Evolutionary conservation across 2,888 invertebrate species (phyloP), one percentile per base, ranked within the genome.

Genomic region (Tiliacea citrago): DNA sequence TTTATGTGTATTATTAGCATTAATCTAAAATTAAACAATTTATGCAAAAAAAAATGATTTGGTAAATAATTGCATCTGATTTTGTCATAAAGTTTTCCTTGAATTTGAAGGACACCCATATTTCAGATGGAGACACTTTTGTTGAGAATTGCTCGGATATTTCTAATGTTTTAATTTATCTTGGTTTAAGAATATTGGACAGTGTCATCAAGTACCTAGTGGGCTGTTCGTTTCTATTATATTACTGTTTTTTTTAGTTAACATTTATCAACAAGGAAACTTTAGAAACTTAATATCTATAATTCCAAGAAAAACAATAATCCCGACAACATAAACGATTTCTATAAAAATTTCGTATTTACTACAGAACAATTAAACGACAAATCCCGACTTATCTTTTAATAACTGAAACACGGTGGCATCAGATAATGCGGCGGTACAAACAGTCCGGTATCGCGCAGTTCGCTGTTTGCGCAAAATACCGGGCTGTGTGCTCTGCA

Each of bases 401-500:
- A 74, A 75, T 70, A 81, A 68, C n/a, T 65, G 72, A 42, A 68
- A 45, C 24, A 55, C 51, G 51, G 57, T 18, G 24, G 47, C 65
- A 68, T 72, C 66, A 70, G 60, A 51, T 58, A 75, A 51, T 60
- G 39, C 45, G 68, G 58, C n/a, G 42, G 62, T 47, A 67, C 49
- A 55, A 79, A 72, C 66, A 69, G 55, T 42, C 58, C 24, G 67
- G 47, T 24, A n/a, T 42, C 51, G 63, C 71, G 29, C 69, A 55
- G 42, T 65, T 29, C 51, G 16, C 53, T 75, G 70, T 79, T 79
- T 85, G 80, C 51, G 49, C 75, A 77, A 83, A 82, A 71, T 83
- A 82, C 79, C 58, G 70, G 45, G 9, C 18, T 72, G 86, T 86
- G 67, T 86, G 81, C 73, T 49, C 63, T 73, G 81, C 86, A 70